These are phyloP conservation scores for Idaea aversata DNA, from an alignment of 2,888 invertebrate genomes.

Conservation along the genomic window DNA sequence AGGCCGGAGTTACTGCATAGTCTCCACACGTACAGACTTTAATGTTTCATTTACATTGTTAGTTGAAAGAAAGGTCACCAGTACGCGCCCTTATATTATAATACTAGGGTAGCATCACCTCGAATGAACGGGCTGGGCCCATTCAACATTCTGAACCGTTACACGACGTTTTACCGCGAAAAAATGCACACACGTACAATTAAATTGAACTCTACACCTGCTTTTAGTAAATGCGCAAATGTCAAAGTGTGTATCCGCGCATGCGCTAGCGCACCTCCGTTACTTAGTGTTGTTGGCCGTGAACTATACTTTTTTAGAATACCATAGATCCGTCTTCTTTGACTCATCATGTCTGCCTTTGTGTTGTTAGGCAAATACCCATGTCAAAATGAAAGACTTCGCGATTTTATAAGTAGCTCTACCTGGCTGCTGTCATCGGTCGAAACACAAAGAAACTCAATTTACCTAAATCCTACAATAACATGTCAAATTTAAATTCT, in stretches of 20 bases:
- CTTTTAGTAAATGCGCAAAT: constrained; percentile 55
- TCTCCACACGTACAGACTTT: constrained; percentile 45
- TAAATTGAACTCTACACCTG: constrained; percentile 59
- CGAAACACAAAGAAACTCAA: not conserved
- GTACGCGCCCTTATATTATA: constrained; percentile 39
- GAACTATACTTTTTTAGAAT: constrained; percentile 71
- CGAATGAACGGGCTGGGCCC: constrained; percentile 47
- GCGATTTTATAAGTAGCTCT: not conserved
- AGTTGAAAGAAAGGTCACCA: constrained; percentile 48
- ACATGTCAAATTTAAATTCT: not conserved
- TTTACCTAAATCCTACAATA: not conserved
- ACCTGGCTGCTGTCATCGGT: not conserved
- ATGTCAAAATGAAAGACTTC: not conserved
- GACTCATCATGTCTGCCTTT: constrained; percentile 38
- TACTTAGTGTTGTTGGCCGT: constrained; percentile 34
- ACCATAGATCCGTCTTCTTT: constrained; percentile 63
- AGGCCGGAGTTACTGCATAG: constrained; percentile 50
- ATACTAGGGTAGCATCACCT: constrained; percentile 45
- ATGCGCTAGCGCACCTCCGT: constrained; percentile 23
- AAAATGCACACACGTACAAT: constrained; percentile 47
- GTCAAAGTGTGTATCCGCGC: constrained; percentile 65
- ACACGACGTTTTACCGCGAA: constrained; percentile 55
- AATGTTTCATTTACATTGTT: constrained; percentile 37
- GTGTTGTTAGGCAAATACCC: not conserved
- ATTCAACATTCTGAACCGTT: constrained; percentile 60